Base-by-base conservation (phyloP, 2,113 vertebrate genomes). In the Eulemur rufifrons region DNA sequence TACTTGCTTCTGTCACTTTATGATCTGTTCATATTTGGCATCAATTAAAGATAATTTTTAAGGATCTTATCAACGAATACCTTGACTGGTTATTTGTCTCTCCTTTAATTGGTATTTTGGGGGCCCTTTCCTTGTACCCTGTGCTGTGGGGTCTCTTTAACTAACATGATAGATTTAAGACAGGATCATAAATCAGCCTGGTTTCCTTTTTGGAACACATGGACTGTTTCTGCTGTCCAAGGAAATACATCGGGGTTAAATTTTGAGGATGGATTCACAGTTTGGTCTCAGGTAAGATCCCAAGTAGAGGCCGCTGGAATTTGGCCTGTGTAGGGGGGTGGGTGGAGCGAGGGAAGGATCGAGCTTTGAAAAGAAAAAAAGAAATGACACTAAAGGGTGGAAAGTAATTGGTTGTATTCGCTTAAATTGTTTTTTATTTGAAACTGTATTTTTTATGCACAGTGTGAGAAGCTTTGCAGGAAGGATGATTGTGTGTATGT, bases 21-120 rank as follows among this genome's bases (percentile, higher is more conserved):
- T 98, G 98, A 99, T 99, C 99, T 99, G 99, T 99, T 99, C 99
- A 99, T 99, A 99, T 97, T 98, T 98, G 98, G 98, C 98, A 99
- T 99, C 96, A 97, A 99, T 99, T 99, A 99, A 99, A 99, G 99
- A 99, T 98, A 99, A 99, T 99, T 99, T 99, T 99, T 98, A 99
- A 99, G 98, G 98, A 99, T 99, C 99, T 98, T 98, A 99, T 52
- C 52, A 71, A 94, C 97, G 91, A 94, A 97, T 98, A 96, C 96
- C 93, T 93, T 95, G 98, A 97, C 97, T 99, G 97, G 85, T 99
- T 99, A 97, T 99, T 98, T 98, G 98, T 97, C 95, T 98, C 97
- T 95, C 97, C 95, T 98, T 91, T 91, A 77, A 80, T 95, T 97
- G 97, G 90, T 97, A 77, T 97, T 82, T 87, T 59, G 66, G 95